Percentiles rank a stretch among this genome's conserved stretches.
Conservation (phyloP, 1,140 invertebrate genomes). For the Lepidotrigona ventralis region DNA sequence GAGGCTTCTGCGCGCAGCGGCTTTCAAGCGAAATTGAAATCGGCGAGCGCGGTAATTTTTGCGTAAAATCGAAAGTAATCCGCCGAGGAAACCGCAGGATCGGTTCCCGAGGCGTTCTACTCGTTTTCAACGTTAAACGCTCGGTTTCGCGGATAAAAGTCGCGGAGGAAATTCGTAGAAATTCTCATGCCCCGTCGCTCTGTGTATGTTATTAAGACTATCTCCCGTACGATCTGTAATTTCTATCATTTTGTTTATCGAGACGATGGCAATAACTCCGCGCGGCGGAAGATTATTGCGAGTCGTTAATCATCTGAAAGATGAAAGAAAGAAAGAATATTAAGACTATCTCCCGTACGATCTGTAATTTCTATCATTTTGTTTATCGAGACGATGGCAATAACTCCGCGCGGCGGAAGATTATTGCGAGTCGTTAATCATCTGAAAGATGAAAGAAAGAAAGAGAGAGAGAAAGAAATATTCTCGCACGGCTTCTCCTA, state of each 20-base stretch:
- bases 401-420: not conserved
- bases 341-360: not conserved
- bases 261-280: not conserved
- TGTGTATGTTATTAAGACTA: not conserved
- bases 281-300: not conserved
- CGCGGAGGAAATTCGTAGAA: not conserved
- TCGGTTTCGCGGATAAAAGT: not conserved
- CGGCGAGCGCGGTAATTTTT: not conserved
- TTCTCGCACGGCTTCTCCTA: not conserved
- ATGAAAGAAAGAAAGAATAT: no score
- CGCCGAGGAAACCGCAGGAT: not conserved
- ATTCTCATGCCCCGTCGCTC: not conserved
- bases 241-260: not conserved
- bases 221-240: not conserved
- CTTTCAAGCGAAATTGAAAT: not conserved
- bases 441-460: not conserved
- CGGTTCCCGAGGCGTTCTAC: not conserved
- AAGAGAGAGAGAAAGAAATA: not conserved
- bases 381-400: not conserved
- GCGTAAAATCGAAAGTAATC: not conserved
- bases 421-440: not conserved
- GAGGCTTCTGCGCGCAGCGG: not conserved
- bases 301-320: not conserved
- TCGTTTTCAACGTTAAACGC: not conserved
- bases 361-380: not conserved